Evolutionary conservation across 2,797 vertebrate species (phyloP), one percentile per base, ranked within the genome.

Genomic region (Yasuhikotakia modesta): DNA sequence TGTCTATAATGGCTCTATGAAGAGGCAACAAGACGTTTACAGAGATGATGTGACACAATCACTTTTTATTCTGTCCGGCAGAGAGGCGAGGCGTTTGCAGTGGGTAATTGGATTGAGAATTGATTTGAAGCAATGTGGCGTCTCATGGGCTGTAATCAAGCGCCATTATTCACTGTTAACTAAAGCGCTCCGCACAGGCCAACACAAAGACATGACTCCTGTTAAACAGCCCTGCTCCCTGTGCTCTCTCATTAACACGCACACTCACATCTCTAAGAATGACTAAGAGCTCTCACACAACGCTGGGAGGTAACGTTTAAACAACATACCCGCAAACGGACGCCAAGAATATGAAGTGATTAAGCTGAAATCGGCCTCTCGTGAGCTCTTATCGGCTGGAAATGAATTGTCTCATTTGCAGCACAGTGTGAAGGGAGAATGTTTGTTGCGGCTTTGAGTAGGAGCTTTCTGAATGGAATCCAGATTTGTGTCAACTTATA

Each of bases 141-240:
- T 91, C 88, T 90, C 88, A 87, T 81, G 63, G 86, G 86, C 90
- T 84, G 90, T 89, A 93, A 94, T 94, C 93, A 92, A 92, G 87
- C 87, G 86, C 90, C 90, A 92, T 93, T 92, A 93, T 91, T 92
- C 91, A 91, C 89, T 88, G 88, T 89, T 90, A 88, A 87, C 85
- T 89, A 83, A 80, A 82, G 80, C 87, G 86, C 85, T 89, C 86
- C 86, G 86, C 84, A 82, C 81, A 79, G 75, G 83, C 76, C 86
- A 86, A 88, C 87, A 90, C 87, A 89, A 90, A 88, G 86, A 73
- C 80, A 81, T 73, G 84, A 81, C 43, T 83, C 84, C 87, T 85
- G 88, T 88, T 80, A 86, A 89, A 89, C 83, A n/a, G 86, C 71
- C 46, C 24, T 13, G 70, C 70, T 70, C 71, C 67, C 32, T 57